Evolutionary conservation across 2,113 vertebrate species (phyloP).

Genomic region (Murina feae): DNA sequence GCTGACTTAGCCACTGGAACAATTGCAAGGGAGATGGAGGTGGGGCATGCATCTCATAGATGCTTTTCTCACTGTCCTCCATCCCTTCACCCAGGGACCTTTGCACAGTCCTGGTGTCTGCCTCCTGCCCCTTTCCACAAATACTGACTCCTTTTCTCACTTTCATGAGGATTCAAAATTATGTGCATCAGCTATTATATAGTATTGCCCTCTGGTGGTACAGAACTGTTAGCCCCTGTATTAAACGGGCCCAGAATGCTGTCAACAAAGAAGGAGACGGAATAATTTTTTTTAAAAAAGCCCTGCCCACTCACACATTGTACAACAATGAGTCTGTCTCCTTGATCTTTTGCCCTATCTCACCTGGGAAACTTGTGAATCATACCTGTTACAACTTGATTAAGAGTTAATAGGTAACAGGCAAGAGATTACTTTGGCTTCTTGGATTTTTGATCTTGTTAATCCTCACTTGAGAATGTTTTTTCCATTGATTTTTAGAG

Average conservation of each 20-base stretch:
- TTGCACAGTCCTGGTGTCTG: not conserved
- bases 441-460: not conserved
- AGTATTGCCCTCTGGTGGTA: slow-evolving; percentile 65
- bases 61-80: not conserved
- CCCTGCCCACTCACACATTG: not conserved
- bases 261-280: not conserved
- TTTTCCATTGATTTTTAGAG: too few relatives aligned
- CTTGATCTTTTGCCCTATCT: not conserved
- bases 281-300: not conserved
- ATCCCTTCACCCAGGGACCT: not conserved
- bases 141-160: not conserved
- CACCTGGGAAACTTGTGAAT: not conserved
- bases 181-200: not conserved
- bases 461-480: too few relatives aligned
- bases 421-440: not conserved
- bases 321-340: not conserved
- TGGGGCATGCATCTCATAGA: not conserved
- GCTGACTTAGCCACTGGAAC: not conserved
- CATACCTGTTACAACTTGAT: not conserved
- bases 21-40: not conserved
- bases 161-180: not conserved
- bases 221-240: not conserved
- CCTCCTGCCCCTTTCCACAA: not conserved
- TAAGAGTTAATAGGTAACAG: not conserved
- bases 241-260: not conserved